These are phyloP conservation scores for Polyploca ridens DNA, from an alignment of 2,888 invertebrate genomes.

Conservation along the genomic window DNA sequence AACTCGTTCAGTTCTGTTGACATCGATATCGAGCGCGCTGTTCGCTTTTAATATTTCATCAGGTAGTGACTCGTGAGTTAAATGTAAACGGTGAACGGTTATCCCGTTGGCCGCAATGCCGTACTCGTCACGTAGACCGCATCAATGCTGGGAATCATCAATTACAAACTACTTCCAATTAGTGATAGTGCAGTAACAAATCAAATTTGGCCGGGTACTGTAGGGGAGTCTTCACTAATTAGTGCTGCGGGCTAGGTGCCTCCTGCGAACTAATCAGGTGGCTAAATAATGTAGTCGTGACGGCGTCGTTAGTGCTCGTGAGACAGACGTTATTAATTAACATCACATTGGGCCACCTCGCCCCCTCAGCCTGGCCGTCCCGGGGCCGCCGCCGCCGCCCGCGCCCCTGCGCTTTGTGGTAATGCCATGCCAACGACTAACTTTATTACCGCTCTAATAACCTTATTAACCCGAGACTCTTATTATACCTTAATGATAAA, in stretches of 20 bases:
- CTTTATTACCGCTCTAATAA: conserved; percentile 7
- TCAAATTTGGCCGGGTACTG: conserved; percentile 72
- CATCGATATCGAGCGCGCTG: conserved; percentile 53
- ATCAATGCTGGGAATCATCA: conserved; percentile 63
- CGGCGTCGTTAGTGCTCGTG: conserved; percentile 79
- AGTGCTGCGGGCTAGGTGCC: conserved; percentile 72
- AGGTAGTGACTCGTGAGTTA: conserved; percentile 56
- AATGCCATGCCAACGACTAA: conserved; percentile 9
- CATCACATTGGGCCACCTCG: conserved; percentile 65
- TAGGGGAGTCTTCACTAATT: conserved; percentile 72
- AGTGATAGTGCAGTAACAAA: conserved; percentile 78
- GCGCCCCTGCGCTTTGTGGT: conserved; percentile 21
- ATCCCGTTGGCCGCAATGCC: conserved; percentile 18
- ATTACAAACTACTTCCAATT: conserved; percentile 75
- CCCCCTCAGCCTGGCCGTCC: conserved; percentile 32
- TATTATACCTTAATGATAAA: conserved; percentile 2
- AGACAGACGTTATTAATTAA: conserved; percentile 84
- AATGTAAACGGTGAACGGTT: conserved; percentile 52
- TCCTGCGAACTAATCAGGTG: conserved; percentile 80
- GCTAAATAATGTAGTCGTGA: conserved; percentile 83
- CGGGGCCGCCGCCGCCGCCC: conserved; percentile 24
- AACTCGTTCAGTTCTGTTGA: conserved; percentile 65
- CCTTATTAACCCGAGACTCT: conserved; percentile 5
- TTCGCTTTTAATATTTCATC: conserved; percentile 68
- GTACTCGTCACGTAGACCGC: conserved; percentile 46